phyloP scores from a whole-genome alignment of 2,113 vertebrate species.

The Pituophis catenifer region DNA sequence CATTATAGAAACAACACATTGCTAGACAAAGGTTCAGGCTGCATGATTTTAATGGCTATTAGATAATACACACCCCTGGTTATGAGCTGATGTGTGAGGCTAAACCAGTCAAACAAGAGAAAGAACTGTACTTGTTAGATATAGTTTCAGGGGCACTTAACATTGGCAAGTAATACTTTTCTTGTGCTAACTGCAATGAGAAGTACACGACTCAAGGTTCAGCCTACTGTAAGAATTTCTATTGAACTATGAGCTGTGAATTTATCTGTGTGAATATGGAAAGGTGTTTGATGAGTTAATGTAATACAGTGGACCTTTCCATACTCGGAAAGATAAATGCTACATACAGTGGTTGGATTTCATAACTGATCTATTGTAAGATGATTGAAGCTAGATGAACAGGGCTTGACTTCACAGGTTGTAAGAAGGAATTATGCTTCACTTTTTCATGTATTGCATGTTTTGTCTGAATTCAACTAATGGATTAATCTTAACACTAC shows the following conservation, averaged over 20 bases:
- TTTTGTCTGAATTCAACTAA: neutral
- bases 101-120: neutral
- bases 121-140: neutral
- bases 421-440: neutral
- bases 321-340: neutral
- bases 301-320: neutral
- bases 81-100: neutral
- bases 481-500: neutral
- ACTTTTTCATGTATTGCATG: no score
- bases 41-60: slow-evolving; percentile 16
- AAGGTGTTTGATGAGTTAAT: neutral
- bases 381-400: neutral
- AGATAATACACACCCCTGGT: neutral
- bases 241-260: neutral
- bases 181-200: neutral
- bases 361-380: neutral
- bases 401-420: neutral
- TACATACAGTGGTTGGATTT: neutral
- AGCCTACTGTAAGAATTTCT: neutral
- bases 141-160: neutral
- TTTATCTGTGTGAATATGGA: neutral
- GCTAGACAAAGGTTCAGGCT: neutral
- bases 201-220: neutral
- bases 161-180: neutral
- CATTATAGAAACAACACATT: slow-evolving; percentile 8